These are phyloP conservation scores for Tetramorium simillimum DNA, from an alignment of 1,140 invertebrate genomes.

Conservation along the genomic window DNA sequence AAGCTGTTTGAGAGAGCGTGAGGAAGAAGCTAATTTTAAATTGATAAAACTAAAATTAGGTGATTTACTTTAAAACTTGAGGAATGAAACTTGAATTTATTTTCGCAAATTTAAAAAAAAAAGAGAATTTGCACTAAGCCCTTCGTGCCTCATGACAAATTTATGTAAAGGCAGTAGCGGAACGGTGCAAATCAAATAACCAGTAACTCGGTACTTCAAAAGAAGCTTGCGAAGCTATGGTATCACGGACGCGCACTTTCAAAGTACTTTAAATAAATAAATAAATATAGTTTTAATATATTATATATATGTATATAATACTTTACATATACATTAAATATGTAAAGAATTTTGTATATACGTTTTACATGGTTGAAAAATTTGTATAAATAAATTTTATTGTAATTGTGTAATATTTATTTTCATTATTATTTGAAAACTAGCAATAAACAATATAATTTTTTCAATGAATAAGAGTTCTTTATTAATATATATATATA, in stretches of 20 bases:
- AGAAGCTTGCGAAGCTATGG: background rate
- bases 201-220: conserved; percentile 21
- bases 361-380: background rate
- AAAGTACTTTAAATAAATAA: conserved; percentile 36
- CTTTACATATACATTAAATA: background rate
- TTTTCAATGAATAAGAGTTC: no score
- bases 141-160: conserved; percentile 10
- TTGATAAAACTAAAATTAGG: conserved; percentile 8
- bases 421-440: background rate
- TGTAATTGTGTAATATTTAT: background rate
- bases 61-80: background rate
- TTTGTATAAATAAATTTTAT: background rate
- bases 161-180: conserved; percentile 9
- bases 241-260: conserved; percentile 25
- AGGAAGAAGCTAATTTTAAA: background rate
- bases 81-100: conserved; percentile 9
- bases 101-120: background rate
- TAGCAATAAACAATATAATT: background rate
- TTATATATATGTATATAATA: background rate
- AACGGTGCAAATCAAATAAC: conserved; percentile 23
- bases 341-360: background rate
- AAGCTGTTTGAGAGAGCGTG: background rate
- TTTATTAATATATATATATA: no score
- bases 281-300: conserved; percentile 3
- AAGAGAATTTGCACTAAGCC: background rate